A percentile compares a stretch with the other conserved stretches of the same genome.
Conservation (phyloP, 1,140 invertebrate genomes). For the Drosophila arizonae region DNA sequence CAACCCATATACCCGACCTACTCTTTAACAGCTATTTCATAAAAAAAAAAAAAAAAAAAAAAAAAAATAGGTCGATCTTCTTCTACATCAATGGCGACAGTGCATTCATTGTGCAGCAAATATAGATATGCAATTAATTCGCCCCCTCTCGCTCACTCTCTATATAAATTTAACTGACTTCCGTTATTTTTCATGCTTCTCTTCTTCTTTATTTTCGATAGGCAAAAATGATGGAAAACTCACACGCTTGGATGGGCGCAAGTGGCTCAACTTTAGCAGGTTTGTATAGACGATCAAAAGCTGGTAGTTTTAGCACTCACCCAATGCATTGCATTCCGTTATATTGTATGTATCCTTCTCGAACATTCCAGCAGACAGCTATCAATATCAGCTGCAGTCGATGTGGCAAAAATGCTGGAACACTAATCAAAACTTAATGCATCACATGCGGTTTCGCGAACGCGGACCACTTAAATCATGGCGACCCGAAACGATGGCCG, state of each 20-base stretch:
- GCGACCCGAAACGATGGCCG: conserved; percentile 96
- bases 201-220: conserved; percentile 83
- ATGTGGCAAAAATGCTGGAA: conserved; percentile 98
- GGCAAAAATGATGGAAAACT: conserved; percentile 94
- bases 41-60: too few relatives aligned
- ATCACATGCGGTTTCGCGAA: conserved; percentile 94
- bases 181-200: not conserved
- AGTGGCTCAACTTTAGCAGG: conserved; percentile 92
- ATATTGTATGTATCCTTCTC: conserved; percentile 57
- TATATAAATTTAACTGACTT: conserved; percentile 12
- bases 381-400: conserved; percentile 95
- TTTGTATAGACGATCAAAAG: conserved; percentile 85
- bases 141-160: conserved; percentile 25
- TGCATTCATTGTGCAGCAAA: conserved; percentile 64
- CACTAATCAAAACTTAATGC: conserved; percentile 91
- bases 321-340: conserved; percentile 17
- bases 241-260: conserved; percentile 94
- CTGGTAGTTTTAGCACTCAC: conserved; percentile 24
- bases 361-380: conserved; percentile 88
- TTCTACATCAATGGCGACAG: not conserved
- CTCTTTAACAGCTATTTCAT: not conserved
- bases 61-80: conserved; percentile 60
- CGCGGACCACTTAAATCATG: conserved; percentile 96
- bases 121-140: conserved; percentile 66
- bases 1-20: not conserved